Percentiles rank a stretch among this genome's conserved stretches.
Conservation (phyloP, 2,797 vertebrate species). For the Sandelia bainsii region DNA sequence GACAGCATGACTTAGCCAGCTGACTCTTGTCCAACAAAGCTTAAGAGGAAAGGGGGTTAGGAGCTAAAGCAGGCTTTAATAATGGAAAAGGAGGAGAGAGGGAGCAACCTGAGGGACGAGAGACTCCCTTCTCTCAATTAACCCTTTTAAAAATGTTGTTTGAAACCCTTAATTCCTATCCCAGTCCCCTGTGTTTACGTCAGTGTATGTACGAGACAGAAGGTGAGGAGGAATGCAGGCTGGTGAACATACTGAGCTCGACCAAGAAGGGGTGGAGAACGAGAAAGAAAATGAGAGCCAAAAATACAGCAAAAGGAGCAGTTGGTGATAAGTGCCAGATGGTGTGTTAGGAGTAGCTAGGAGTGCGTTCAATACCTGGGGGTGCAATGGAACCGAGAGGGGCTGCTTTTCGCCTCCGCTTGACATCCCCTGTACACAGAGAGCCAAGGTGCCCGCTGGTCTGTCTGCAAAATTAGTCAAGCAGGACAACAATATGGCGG, state of each 20-base stretch:
- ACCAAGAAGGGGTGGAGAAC: conserved; percentile 29
- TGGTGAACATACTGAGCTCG: conserved; percentile 48
- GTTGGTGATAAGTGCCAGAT: conserved; percentile 66
- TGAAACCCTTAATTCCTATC: conserved; percentile 16
- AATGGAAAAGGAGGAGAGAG: conserved; percentile 13
- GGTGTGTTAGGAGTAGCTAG: conserved; percentile 63
- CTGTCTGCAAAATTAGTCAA: conserved; percentile 85
- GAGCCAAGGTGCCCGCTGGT: conserved; percentile 98
- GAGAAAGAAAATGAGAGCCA: conserved; percentile 50
- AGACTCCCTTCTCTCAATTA: conserved; percentile 20
- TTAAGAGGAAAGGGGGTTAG: conserved; percentile 57
- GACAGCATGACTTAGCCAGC: conserved; percentile 53
- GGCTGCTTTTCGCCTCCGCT: conserved; percentile 96
- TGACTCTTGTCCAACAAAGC: conserved; percentile 65
- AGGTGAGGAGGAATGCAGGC: conserved; percentile 41
- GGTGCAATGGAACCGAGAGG: conserved; percentile 89
- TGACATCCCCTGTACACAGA: conserved; percentile 96
- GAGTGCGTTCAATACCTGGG: conserved; percentile 86
- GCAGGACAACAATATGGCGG: conserved; percentile 42
- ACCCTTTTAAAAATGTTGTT: conserved; percentile 28
- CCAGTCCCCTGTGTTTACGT: conserved; percentile 22
- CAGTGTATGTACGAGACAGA: conserved; percentile 36
- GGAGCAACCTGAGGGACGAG: conserved; percentile 19
- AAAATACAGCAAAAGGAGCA: conserved; percentile 59
- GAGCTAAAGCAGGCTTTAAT: conserved; percentile 50